These are phyloP conservation scores for Mungos mungo DNA, from an alignment of 2,113 vertebrate genomes.

Conservation along the genomic window DNA sequence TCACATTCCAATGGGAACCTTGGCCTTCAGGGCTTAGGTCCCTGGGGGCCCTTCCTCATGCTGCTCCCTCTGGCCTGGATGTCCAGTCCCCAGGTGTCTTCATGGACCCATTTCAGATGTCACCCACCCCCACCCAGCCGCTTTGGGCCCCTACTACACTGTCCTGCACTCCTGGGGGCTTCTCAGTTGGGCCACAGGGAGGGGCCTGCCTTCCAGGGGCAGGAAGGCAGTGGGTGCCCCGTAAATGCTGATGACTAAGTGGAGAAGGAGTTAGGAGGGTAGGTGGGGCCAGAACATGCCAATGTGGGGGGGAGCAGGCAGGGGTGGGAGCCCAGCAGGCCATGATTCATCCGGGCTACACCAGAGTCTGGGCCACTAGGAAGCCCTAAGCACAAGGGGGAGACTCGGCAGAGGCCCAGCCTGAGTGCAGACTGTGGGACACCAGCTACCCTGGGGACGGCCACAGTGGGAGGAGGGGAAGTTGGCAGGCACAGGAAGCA, in stretches of 20 bases:
- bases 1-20: background rate
- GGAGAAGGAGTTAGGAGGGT: background rate
- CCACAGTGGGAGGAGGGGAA: background rate
- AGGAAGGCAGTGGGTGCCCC: background rate
- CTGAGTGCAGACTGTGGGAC: background rate
- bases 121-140: background rate
- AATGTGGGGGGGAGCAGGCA: background rate
- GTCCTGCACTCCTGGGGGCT: too few relatives aligned
- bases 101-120: background rate
- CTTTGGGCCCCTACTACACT: background rate
- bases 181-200: background rate
- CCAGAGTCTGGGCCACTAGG: rapidly evolving
- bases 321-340: background rate
- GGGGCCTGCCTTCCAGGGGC: background rate
- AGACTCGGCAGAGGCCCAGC: background rate
- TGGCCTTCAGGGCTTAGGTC: background rate
- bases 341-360: background rate
- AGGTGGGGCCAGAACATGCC: background rate
- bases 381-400: background rate
- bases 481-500: background rate
- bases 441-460: background rate
- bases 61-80: background rate
- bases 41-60: too few relatives aligned
- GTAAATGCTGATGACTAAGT: background rate
- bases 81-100: background rate